A percentile compares a stretch with the other conserved stretches of the same genome.
These are phyloP conservation scores for Cylloceria caligata DNA, from an alignment of 2,888 invertebrate species.

Conservation along the genomic window DNA sequence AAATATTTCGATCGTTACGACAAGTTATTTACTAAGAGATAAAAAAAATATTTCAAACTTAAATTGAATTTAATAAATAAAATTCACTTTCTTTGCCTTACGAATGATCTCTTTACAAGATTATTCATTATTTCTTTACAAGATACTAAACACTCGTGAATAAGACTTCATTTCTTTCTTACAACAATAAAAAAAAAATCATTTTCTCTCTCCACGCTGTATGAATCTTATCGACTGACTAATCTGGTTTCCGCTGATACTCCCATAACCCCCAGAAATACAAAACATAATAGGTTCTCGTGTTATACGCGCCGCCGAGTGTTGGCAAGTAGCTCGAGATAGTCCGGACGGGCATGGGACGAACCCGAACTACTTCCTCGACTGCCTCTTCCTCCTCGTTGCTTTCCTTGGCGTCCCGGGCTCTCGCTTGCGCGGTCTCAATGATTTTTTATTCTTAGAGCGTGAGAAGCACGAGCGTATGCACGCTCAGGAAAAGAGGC, in stretches of 20 bases:
- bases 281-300: constrained; percentile 14
- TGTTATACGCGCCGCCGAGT: not conserved
- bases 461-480: constrained; percentile 59
- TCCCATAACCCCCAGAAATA: constrained; percentile 8
- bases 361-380: constrained; percentile 56
- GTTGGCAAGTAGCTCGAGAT: not conserved
- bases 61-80: not conserved
- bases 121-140: not conserved
- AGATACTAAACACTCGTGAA: not conserved
- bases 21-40: too few species aligned
- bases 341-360: constrained; percentile 20
- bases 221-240: constrained; percentile 12
- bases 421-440: constrained; percentile 51
- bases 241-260: constrained; percentile 4
- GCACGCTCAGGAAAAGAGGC: constrained; percentile 9
- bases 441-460: constrained; percentile 53
- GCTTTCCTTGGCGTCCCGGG: constrained; percentile 53
- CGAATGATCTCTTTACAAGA: too few species aligned
- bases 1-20: too few species aligned
- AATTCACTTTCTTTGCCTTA: too few species aligned
- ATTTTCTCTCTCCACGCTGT: not conserved
- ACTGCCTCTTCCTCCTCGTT: constrained; percentile 68
- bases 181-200: not conserved
- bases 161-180: not conserved
- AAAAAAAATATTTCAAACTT: too few species aligned